Base-by-base conservation (phyloP, 2,797 vertebrate species). In the Melanotaenia maccullochi region DNA sequence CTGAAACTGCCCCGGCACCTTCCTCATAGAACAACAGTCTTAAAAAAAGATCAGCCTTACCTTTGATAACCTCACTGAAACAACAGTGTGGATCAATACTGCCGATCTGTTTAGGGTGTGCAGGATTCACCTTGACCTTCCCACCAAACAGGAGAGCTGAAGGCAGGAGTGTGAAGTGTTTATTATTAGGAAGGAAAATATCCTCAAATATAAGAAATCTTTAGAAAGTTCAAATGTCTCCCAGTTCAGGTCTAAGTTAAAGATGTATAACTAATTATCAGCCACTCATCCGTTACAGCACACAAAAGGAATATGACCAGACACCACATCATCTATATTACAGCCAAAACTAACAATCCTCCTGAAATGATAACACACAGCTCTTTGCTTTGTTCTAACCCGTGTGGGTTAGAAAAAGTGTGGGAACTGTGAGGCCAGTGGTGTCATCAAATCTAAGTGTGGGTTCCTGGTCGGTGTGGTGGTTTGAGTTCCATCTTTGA, bases 31-130 rank as follows among this genome's bases (percentile, higher is more conserved):
- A n/a, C 4, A 4, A 9, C 16, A 20, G 18, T 18, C 5, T n/a
- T 24, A 14, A 38, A 36, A 30, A 60, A 22, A 22, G 1, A 33
- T 58, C 8, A 6, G 4, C 13, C 87, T 94, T 91, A 98, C 98
- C 98, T 95, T 82, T 96, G 85, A 99, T 92, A 59, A 99, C 97
- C 33, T 97, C 97, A 51, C 94, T 93, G 76, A 99, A 97, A 6
- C 85, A 83, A 86, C 98, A 98, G 90, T 93, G 91, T 49, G 98
- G 98, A 90, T 99, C 97, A 32, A 99, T 99, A 82, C 98, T 96
- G 90, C 98, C 98, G 22, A 99, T 99, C 81, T 99, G 97, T 90
- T 99, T 99, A 61, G 96, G 97, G 83, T 98, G 97, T 58, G 98
- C 96, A 42, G 97, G 96, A 86, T 98, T 99, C 78, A 94, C 94